Base-by-base conservation (phyloP, 2,888 invertebrate genomes). In the Drosophila koepferae region DNA sequence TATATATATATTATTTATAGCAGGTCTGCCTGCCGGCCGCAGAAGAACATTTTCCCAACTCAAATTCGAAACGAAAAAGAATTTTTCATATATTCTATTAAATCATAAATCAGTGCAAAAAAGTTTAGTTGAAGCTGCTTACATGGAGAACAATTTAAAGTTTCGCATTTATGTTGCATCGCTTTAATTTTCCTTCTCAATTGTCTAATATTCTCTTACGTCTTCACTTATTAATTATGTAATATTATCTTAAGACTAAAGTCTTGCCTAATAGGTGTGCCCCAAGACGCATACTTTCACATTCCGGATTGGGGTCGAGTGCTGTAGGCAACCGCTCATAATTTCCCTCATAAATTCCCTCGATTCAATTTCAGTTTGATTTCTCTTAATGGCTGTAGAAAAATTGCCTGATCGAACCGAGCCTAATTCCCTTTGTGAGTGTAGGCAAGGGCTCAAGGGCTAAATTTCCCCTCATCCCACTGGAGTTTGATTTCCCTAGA, bases 1-100 rank as follows among this genome's bases (percentile, higher is more conserved):
- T n/a, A n/a, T n/a, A n/a, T n/a, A n/a, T 54, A 23, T 23, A 14
- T 62, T 54, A 62, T 62, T 62, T 62, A 62, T 54, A 23, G n/a
- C 7, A 16, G 28, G 14, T 31, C 38, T 40, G 23, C 10, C 14
- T 28, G 14, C 8, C n/a, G 8, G n/a, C n/a, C 28, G 16, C 59
- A n/a, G 14, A n/a, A 12, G 9, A 48, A 16, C 18, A 38, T 51
- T 60, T 46, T 23, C 48, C 59, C 23, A 48, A 28, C 23, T 51
- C 18, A 18, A 49, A 60, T 31, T 18, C 7, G 14, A 49, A 34
- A 14, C 14, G 20, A 14, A 18, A 51, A 51, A 7, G 34, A 18
- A 18, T 8, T 34, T 51, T 34, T 34, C 34, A 51, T 34, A n/a
- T 31, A 3, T 5, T 49, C 10, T 34, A 18, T 8, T 18, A 34